phyloP scores from a whole-genome alignment of 2,888 invertebrate genomes.

The Rosalia funebris region DNA sequence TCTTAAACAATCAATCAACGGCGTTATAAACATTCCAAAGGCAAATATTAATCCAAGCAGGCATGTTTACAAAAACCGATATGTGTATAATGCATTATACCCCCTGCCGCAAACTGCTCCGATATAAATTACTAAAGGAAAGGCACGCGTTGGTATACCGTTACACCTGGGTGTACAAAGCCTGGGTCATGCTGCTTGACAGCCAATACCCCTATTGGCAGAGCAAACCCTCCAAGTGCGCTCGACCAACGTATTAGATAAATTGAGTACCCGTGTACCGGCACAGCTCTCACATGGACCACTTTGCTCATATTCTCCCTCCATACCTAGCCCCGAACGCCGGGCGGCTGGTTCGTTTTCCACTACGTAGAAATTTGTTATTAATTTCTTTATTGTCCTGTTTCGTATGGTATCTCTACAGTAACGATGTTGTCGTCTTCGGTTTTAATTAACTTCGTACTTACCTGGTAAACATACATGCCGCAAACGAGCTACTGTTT shows the following conservation, averaged over 20 bases:
- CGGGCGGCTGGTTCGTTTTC: not conserved
- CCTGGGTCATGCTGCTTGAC: slow-evolving; percentile 26
- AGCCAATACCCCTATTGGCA: slow-evolving; percentile 25
- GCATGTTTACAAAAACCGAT: not conserved
- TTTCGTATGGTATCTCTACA: not conserved
- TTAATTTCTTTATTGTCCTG: slow-evolving; percentile 3
- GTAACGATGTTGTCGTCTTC: too few species aligned
- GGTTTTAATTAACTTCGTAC: too few species aligned
- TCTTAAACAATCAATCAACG: too few species aligned
- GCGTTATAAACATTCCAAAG: not conserved
- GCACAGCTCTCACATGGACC: slow-evolving; percentile 16
- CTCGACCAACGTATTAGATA: slow-evolving; percentile 19
- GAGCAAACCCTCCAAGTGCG: slow-evolving; percentile 23
- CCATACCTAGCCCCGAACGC: slow-evolving; percentile 1
- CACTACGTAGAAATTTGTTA: not conserved
- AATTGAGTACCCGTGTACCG: slow-evolving; percentile 8
- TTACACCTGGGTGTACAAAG: slow-evolving; percentile 28
- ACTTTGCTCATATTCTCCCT: slow-evolving; percentile 13
- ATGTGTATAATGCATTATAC: slow-evolving; percentile 1
- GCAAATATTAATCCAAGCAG: slow-evolving; percentile 1
- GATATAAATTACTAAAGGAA: slow-evolving; percentile 15
- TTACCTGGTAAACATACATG: too few species aligned
- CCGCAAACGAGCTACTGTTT: too few species aligned
- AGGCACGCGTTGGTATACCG: slow-evolving; percentile 23
- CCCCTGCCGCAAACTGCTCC: not conserved